These are phyloP conservation scores for Canis aureus DNA, from an alignment of 2,113 vertebrate species.

Conservation along the genomic window DNA sequence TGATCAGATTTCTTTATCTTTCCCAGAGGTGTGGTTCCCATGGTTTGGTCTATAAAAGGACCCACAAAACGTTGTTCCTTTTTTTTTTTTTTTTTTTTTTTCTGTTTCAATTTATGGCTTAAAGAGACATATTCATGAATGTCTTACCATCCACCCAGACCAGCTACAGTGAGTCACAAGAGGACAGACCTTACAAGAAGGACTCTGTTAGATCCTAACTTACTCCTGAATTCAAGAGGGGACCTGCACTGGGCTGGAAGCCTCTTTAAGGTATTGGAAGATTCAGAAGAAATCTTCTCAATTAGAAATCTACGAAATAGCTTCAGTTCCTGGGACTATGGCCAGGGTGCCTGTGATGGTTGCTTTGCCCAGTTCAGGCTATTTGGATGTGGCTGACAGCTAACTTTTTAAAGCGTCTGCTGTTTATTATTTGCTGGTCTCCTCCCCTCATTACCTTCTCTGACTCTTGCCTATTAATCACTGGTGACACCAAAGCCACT, in stretches of 20 bases:
- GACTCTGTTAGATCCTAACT: background rate
- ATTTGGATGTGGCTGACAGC: background rate
- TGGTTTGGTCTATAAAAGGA: slow-evolving; percentile 15
- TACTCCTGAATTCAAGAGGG: background rate
- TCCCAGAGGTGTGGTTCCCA: background rate
- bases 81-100: background rate
- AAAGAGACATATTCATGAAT: background rate
- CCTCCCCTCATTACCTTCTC: too few species aligned
- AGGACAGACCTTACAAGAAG: background rate
- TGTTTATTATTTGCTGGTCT: background rate
- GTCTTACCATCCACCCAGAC: background rate
- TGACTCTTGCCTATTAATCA: background rate
- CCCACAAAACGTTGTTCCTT: background rate
- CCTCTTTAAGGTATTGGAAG: background rate
- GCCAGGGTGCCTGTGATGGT: background rate
- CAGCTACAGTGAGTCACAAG: background rate
- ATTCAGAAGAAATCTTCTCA: background rate
- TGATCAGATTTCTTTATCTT: background rate
- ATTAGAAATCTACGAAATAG: background rate
- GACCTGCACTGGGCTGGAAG: background rate
- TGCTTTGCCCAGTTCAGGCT: background rate
- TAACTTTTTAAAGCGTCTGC: too few species aligned
- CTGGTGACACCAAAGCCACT: background rate
- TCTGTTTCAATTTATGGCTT: background rate
- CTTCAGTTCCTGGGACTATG: background rate